These are phyloP conservation scores for Acleris holmiana DNA, from an alignment of 2,888 invertebrate species.

Conservation along the genomic window DNA sequence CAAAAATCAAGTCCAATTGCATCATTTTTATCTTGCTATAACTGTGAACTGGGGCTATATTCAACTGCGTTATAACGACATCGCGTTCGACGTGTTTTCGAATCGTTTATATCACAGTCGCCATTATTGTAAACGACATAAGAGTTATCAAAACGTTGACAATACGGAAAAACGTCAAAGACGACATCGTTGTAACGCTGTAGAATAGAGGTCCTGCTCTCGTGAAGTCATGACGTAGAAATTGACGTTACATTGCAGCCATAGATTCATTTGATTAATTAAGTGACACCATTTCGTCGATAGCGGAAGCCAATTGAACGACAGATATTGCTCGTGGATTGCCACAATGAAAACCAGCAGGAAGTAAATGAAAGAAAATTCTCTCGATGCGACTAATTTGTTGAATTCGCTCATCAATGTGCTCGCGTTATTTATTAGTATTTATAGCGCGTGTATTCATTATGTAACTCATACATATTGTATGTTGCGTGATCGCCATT, in stretches of 20 bases:
- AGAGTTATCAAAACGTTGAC: too few relatives aligned
- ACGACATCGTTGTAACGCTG: too few relatives aligned
- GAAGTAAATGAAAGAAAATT: conserved; percentile 45
- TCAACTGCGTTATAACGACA: too few relatives aligned
- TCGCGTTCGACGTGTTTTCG: too few relatives aligned
- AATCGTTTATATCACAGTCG: too few relatives aligned
- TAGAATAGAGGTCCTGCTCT: too few relatives aligned
- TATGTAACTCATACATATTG: conserved; percentile 38
- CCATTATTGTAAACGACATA: too few relatives aligned
- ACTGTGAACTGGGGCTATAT: too few relatives aligned
- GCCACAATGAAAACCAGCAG: conserved; percentile 56
- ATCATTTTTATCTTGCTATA: conserved; percentile 21
- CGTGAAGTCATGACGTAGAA: neutral
- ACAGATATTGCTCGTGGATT: conserved; percentile 33
- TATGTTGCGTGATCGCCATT: conserved; percentile 36
- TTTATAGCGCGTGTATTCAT: conserved; percentile 33
- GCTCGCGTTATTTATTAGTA: conserved; percentile 29
- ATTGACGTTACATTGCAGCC: neutral
- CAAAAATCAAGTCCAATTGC: conserved; percentile 32
- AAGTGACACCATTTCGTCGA: conserved; percentile 22
- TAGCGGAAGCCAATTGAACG: conserved; percentile 31
- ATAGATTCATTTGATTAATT: conserved; percentile 24
- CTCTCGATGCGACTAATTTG: conserved; percentile 18
- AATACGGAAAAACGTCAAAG: too few relatives aligned
- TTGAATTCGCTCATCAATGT: conserved; percentile 13